Percentiles rank a stretch among this genome's conserved stretches.
phyloP scores from a whole-genome alignment of 2,113 vertebrate species.

The Saccopteryx bilineata region DNA sequence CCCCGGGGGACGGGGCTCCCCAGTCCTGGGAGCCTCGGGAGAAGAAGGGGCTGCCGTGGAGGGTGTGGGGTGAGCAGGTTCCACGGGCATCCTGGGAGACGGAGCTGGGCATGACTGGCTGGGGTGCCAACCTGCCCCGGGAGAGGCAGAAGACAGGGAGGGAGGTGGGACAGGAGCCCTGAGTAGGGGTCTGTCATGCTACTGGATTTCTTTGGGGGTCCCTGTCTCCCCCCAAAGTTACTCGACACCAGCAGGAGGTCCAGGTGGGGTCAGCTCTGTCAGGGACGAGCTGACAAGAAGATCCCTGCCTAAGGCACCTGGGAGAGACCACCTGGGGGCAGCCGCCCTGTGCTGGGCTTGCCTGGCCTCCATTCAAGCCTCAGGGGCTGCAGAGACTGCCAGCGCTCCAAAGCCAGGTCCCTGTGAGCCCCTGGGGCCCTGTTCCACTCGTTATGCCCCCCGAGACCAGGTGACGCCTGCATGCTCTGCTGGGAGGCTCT shows the following conservation, averaged over 20 bases:
- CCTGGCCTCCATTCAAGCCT: too few species aligned
- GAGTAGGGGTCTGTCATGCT: background rate
- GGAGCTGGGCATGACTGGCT: too few species aligned
- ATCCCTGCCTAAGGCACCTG: background rate
- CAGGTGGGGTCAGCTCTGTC: background rate
- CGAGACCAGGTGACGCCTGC: too few species aligned
- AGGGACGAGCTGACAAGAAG: background rate
- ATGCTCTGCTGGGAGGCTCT: background rate
- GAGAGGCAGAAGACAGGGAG: background rate
- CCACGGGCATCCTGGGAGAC: background rate
- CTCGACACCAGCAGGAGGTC: background rate
- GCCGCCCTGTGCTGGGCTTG: background rate
- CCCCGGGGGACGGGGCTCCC: background rate
- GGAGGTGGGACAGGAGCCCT: background rate
- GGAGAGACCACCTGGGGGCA: accelerated
- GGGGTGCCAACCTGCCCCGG: background rate
- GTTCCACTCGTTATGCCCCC: too few species aligned
- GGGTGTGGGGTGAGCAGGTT: too few species aligned
- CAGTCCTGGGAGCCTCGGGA: too few species aligned
- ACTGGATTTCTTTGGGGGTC: background rate
- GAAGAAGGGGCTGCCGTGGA: background rate
- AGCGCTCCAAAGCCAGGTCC: background rate
- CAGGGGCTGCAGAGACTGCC: background rate
- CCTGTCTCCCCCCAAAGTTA: background rate
- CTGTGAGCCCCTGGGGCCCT: background rate